A percentile compares a stretch with the other conserved stretches of the same genome.
Evolutionary conservation across 2,888 invertebrate genomes (phyloP).

Genomic region (Tribolium freemani): DNA sequence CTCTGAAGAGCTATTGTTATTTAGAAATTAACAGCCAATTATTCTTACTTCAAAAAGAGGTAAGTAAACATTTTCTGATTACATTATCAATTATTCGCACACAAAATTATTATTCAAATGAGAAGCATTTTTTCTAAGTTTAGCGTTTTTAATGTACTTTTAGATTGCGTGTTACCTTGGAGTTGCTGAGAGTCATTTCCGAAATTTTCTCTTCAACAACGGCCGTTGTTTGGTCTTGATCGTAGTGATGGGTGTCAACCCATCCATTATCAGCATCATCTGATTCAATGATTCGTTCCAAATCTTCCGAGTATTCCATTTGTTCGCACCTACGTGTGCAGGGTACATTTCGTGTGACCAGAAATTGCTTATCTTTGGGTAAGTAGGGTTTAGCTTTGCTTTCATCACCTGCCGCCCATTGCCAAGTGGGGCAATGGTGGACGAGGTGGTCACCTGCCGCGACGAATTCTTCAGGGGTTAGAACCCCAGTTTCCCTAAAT

Average conservation of each 20-base stretch:
- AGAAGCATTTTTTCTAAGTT: too few species aligned
- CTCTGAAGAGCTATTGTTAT: too few species aligned
- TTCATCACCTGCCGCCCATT: constrained; percentile 96
- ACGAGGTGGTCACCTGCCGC: constrained; percentile 98
- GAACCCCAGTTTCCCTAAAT: constrained; percentile 96
- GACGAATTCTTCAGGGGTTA: constrained; percentile 99
- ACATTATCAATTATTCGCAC: too few species aligned
- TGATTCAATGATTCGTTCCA: constrained; percentile 92
- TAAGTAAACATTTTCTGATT: too few species aligned
- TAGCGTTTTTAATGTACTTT: too few species aligned
- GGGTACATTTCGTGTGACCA: constrained; percentile 97
- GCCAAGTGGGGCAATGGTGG: constrained; percentile 99
- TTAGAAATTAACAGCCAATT: too few species aligned
- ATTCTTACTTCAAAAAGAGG: too few species aligned
- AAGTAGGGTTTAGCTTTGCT: constrained; percentile 90
- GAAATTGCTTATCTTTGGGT: constrained; percentile 96
- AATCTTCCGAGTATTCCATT: constrained; percentile 92
- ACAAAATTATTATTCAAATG: too few species aligned
- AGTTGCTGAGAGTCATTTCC: constrained; percentile 90
- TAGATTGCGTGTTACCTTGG: constrained; percentile 67
- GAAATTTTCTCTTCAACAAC: constrained; percentile 83
- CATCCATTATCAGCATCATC: constrained; percentile 93
- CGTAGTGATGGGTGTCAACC: constrained; percentile 98
- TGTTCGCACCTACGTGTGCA: constrained; percentile 96
- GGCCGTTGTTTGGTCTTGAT: constrained; percentile 71